phyloP scores from a whole-genome alignment of 1,140 invertebrate genomes.

The Panagrolaimus sp. region DNA sequence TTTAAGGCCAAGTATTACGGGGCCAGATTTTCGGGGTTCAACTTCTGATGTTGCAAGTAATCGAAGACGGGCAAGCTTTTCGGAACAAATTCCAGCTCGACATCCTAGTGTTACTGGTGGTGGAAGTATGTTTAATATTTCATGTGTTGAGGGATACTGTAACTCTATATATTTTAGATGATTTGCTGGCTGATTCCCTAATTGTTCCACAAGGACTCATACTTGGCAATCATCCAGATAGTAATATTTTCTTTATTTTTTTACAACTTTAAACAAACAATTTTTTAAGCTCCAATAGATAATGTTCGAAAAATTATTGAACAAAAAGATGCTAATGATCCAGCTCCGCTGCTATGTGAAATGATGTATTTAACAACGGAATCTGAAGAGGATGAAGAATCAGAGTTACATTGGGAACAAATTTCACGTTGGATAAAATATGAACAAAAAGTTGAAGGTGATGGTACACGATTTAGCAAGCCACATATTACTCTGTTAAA shows the following conservation, averaged over 20 bases:
- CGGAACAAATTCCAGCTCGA: conserved; percentile 2
- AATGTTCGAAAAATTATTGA: conserved; percentile 40
- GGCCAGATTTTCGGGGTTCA: conserved; percentile 2
- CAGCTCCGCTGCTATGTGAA: conserved; percentile 36
- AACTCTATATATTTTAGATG: not conserved
- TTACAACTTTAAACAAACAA: conserved; percentile 1
- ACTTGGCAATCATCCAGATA: conserved; percentile 30
- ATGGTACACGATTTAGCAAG: conserved; percentile 44
- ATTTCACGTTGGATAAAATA: conserved; percentile 43
- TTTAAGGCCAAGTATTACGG: not conserved
- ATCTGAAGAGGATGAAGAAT: conserved; percentile 17
- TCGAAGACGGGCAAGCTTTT: not conserved
- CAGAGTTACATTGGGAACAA: conserved; percentile 18
- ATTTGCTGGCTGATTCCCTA: not conserved
- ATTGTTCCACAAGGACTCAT: conserved; percentile 13
- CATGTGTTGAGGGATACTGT: not conserved
- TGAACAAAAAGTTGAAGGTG: conserved; percentile 45
- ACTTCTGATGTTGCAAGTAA: not conserved
- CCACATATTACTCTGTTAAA: conserved; percentile 40
- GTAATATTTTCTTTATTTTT: conserved; percentile 14
- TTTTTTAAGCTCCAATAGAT: conserved; percentile 34
- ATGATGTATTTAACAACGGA: conserved; percentile 43
- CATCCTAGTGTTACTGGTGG: not conserved
- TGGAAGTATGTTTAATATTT: not conserved
- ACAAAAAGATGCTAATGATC: not conserved